A percentile compares a stretch with the other conserved stretches of the same genome.
Evolutionary conservation across 2,888 invertebrate genomes (phyloP).

Genomic region (Dromius quadrimaculatus): DNA sequence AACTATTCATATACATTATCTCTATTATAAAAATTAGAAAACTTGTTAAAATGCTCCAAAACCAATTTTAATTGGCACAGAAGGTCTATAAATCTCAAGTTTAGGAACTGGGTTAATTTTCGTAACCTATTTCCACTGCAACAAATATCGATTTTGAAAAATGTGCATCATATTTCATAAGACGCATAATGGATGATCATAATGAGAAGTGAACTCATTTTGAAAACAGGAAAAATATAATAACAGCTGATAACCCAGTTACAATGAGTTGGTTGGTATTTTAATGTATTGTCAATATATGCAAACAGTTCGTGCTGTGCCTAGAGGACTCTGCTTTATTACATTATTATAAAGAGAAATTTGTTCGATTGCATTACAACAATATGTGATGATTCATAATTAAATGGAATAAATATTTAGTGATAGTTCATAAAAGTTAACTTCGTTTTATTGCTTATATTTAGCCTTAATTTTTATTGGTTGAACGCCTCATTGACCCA

Average conservation of each 20-base stretch:
- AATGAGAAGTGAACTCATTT: constrained; percentile 19
- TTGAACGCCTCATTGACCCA: too few species aligned
- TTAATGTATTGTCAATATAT: constrained; percentile 40
- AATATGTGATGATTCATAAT: constrained; percentile 29
- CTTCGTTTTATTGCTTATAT: too few species aligned
- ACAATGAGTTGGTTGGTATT: constrained; percentile 24
- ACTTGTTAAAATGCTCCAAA: too few species aligned
- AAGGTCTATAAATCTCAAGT: too few species aligned
- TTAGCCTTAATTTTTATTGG: too few species aligned
- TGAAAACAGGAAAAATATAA: constrained; percentile 14
- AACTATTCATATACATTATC: too few species aligned
- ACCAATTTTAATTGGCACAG: too few species aligned
- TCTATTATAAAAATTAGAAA: too few species aligned
- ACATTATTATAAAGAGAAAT: constrained; percentile 24
- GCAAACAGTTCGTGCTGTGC: constrained; percentile 25
- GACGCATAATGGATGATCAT: not conserved
- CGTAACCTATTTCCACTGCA: constrained; percentile 2
- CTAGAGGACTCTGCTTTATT: constrained; percentile 18
- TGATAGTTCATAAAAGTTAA: too few species aligned
- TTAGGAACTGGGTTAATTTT: constrained; percentile 29
- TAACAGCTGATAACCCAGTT: constrained; percentile 30
- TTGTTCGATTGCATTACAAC: constrained; percentile 10
- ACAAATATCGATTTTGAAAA: constrained; percentile 9
- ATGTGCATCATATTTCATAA: constrained; percentile 13
- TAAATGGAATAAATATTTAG: too few species aligned